Percentiles rank a stretch among this genome's conserved stretches.
These are phyloP conservation scores for Stenoptilia bipunctidactyla DNA, from an alignment of 2,888 invertebrate species.

Conservation along the genomic window DNA sequence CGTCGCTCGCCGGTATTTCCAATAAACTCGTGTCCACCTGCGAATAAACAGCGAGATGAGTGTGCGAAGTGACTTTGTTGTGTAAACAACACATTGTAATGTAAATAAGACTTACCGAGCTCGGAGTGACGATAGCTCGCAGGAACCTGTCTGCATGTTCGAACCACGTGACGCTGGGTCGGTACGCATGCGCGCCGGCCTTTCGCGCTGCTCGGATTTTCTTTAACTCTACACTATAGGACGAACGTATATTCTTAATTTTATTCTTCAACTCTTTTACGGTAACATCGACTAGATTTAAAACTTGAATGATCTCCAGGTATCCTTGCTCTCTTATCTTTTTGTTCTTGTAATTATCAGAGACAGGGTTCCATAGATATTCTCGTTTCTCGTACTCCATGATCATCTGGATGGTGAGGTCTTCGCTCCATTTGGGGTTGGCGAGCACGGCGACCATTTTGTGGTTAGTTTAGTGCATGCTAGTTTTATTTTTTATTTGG, in stretches of 20 bases:
- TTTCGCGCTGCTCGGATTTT: slow-evolving; percentile 67
- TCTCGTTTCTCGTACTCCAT: slow-evolving; percentile 65
- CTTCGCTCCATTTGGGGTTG: slow-evolving; percentile 68
- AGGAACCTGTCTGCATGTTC: slow-evolving; percentile 70
- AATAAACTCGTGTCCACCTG: slow-evolving; percentile 60
- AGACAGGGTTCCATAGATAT: slow-evolving; percentile 64
- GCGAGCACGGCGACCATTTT: slow-evolving; percentile 59
- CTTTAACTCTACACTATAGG: slow-evolving; percentile 67
- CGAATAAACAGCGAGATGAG: slow-evolving; percentile 25
- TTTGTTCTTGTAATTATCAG: slow-evolving; percentile 65
- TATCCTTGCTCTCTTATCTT: slow-evolving; percentile 64
- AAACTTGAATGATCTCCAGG: slow-evolving; percentile 58
- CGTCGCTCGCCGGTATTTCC: slow-evolving; percentile 59
- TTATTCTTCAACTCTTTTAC: slow-evolving; percentile 67
- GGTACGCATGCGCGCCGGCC: slow-evolving; percentile 68
- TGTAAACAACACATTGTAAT: slow-evolving; percentile 20
- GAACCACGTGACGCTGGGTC: slow-evolving; percentile 69
- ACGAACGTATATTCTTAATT: slow-evolving; percentile 66
- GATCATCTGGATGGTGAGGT: slow-evolving; percentile 63
- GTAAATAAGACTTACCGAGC: slow-evolving; percentile 56
- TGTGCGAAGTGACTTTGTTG: slow-evolving; percentile 16
- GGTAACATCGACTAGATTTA: slow-evolving; percentile 58
- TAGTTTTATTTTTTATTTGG: slow-evolving; percentile 27
- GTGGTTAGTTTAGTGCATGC: slow-evolving; percentile 40
- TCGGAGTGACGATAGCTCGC: slow-evolving; percentile 67